Percentiles rank a stretch among this genome's conserved stretches.
These are phyloP conservation scores for Clepsis dumicolana DNA, from an alignment of 2,888 invertebrate species.

Conservation along the genomic window DNA sequence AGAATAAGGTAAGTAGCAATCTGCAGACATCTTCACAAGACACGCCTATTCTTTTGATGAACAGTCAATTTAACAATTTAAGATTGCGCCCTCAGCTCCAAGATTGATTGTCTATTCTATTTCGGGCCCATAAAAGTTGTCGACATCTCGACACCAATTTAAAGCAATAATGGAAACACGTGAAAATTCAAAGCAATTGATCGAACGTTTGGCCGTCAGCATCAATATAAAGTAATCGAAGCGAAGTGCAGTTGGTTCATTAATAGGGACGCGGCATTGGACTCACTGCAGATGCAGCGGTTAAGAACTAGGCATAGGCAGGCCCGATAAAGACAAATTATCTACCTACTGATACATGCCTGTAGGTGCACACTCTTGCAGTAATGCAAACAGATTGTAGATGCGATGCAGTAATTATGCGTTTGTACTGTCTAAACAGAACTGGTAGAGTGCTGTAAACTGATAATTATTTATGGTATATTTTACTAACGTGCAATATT, in stretches of 20 bases:
- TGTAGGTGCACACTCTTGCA: no score
- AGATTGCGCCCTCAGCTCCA: neutral
- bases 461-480: no score
- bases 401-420: no score
- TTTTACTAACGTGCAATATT: no score
- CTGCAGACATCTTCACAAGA: no score
- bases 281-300: conserved; percentile 18
- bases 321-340: neutral
- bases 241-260: conserved; percentile 25
- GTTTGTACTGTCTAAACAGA: no score
- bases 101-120: conserved; percentile 35
- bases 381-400: no score
- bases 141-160: conserved; percentile 30
- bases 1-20: no score
- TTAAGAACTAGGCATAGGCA: conserved; percentile 8
- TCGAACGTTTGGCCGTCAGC: conserved; percentile 28
- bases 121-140: conserved; percentile 28
- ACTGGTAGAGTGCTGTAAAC: no score
- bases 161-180: conserved; percentile 36
- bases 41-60: neutral
- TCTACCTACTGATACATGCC: neutral
- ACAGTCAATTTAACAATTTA: conserved; percentile 5
- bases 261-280: conserved; percentile 39
- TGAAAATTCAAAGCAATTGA: conserved; percentile 34
- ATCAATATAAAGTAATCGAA: conserved; percentile 23